These are phyloP conservation scores for Calosoma granatense DNA, from an alignment of 1,140 invertebrate species.

Conservation along the genomic window DNA sequence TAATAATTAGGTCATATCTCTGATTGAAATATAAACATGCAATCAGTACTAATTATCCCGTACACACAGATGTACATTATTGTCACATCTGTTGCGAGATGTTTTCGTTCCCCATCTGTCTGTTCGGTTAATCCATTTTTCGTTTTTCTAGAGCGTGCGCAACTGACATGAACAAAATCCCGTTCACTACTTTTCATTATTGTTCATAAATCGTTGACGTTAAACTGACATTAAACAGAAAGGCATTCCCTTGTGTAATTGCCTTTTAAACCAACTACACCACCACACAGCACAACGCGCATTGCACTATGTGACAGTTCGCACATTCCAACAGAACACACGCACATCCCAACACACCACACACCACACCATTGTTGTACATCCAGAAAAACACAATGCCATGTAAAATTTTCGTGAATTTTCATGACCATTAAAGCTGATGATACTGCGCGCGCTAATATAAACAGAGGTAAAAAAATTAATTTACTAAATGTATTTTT, in stretches of 20 bases:
- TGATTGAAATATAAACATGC: background rate
- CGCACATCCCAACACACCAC: too few relatives aligned
- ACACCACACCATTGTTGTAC: too few relatives aligned
- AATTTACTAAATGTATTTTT: too few relatives aligned
- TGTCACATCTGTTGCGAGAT: background rate
- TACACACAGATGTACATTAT: background rate
- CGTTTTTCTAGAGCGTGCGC: background rate
- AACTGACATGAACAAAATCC: background rate
- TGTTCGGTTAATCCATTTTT: conserved; percentile 7
- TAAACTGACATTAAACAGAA: conserved; percentile 9
- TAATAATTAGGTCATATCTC: background rate
- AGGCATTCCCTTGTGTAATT: conserved; percentile 4
- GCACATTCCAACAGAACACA: background rate
- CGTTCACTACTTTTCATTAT: conserved; percentile 3
- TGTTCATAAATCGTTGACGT: conserved; percentile 6
- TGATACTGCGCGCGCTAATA: too few relatives aligned
- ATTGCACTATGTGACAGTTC: background rate
- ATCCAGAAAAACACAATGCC: too few relatives aligned
- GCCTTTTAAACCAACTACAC: conserved; percentile 4
- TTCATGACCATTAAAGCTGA: too few relatives aligned
- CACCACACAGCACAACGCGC: background rate
- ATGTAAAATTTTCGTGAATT: too few relatives aligned
- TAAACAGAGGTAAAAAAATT: too few relatives aligned
- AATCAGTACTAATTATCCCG: background rate
- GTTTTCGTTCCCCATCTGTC: background rate